Base-by-base conservation (phyloP, 2,113 vertebrate genomes). In the Sorex araneus region DNA sequence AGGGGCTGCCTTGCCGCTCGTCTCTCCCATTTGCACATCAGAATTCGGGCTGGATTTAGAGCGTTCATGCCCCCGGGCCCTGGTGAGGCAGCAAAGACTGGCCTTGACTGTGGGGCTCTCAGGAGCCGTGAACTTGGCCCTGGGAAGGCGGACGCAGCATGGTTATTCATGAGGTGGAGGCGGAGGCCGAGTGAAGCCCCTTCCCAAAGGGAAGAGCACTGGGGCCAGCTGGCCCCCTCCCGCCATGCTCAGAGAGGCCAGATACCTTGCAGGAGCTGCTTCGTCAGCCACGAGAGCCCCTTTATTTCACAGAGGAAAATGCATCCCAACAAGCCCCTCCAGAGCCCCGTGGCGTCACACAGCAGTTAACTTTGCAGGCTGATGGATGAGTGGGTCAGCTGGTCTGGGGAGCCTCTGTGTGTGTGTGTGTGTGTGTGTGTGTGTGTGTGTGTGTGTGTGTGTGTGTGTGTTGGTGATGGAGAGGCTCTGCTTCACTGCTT, bases 21-120 rank as follows among this genome's bases (percentile, higher is more conserved):
- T 27, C 64, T 18, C 75, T 91, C 88, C 81, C 83, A 90, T 96
- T 93, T 95, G 91, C 89, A 95, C 87, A 89, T 95, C 94, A 96
- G 90, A 96, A 87, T 83, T 28, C 18, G 1, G 81, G 54, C 34
- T 92, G 84, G 88, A 73, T 63, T 92, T 91, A 76, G 69, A 79
- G 75, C 66, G 18, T 60, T 84, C 85, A 71, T 95, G 95, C 86
- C 95, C 85, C 18, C 5, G 0, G 95, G 94, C 93, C 73, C 78
- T 36, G 6, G 90, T 23, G 79, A 88, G 2, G 12, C 47, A 30
- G 69, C 54, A 73, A 79, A 95, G 83, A 94, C 25, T 43, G 32
- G 73, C 87, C 83, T 96, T 95, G 86, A 80, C 95, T 82, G 91
- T 67, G 30, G 47, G 69, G 74, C 90, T 96, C 95, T 85, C 60